Base-by-base conservation (phyloP, 2,888 invertebrate genomes). In the Ormyrus labotus region DNA sequence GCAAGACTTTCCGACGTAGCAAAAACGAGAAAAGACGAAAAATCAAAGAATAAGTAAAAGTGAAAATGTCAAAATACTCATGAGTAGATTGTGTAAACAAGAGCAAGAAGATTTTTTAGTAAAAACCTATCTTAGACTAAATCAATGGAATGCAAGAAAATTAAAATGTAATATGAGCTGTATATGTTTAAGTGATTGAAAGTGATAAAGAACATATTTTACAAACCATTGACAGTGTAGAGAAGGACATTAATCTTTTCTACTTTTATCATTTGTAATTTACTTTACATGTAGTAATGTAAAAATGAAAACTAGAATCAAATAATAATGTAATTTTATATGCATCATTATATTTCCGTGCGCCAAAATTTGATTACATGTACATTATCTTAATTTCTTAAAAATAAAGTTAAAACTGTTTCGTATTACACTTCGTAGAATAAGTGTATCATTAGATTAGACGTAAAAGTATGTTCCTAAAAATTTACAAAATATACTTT, bases 1-100 rank as follows among this genome's bases (percentile, higher is more conserved):
- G 48, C 81, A 71, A 64, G 78, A 71, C 48, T 50, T 6, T 75
- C 78, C n/a, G 64, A 73, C 11, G 50, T 78, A 74, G 73, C 60
- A n/a, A 70, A 64, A 10, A 69, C 53, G 48, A 65, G 78, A 60
- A 78, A 81, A 72, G 72, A 74, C 51, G 74, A 81, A 19, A 81
- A 74, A 19, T 57, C 65, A 64, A 78, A 51, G 34, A 81, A 78
- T 60, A 81, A 81, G 63, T 78, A 72, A 76, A 6, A 55, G 45
- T 8, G 8, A 69, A 19, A 61, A 68, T 67, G 13, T n/a, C 58
- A 5, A 50, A 68, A 60, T 64, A 68, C 13, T 72, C 51, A 68
- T 69, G 60, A 70, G 34, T 13, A 53, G 19, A 58, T 69, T 48
- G 57, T 34, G 45, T 58, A 13, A 61, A 50, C 4, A 47, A 53